Conservation (phyloP, 1,140 invertebrate species). For the Saxidomus purpurata region DNA sequence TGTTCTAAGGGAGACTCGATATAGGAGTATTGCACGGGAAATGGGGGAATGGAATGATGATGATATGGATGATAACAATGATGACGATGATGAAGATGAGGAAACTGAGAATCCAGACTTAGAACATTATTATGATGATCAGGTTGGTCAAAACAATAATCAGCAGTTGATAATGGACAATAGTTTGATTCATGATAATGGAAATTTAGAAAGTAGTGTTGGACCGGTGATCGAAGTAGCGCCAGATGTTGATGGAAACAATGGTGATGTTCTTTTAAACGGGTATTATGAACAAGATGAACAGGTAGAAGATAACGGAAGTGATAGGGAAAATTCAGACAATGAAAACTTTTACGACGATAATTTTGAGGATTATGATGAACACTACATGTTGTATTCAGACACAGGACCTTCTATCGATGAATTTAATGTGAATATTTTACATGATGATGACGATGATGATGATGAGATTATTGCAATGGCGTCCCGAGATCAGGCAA, state of each 20-base stretch:
- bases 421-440: constrained; percentile 77
- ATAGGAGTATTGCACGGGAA: constrained; percentile 81
- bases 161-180: constrained; percentile 70
- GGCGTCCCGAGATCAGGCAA: constrained; percentile 55
- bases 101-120: constrained; percentile 80
- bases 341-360: constrained; percentile 84
- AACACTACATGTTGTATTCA: constrained; percentile 81
- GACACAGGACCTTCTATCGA: constrained; percentile 77
- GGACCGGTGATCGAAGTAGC: constrained; percentile 31
- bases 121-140: constrained; percentile 82
- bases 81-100: constrained; percentile 75
- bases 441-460: constrained; percentile 75
- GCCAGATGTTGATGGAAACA: constrained; percentile 50
- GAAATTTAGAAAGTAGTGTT: constrained; percentile 18
- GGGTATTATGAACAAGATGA: constrained; percentile 76
- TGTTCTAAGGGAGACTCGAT: constrained; percentile 83
- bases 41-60: constrained; percentile 81
- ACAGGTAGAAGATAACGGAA: constrained; percentile 60
- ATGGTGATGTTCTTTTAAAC: constrained; percentile 73
- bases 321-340: constrained; percentile 79
- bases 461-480: constrained; percentile 79
- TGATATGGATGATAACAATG: constrained; percentile 72
- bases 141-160: constrained; percentile 65
- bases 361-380: constrained; percentile 83
- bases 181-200: constrained; percentile 63